Conservation (phyloP, 2,888 invertebrate genomes). For the Drosophila neotestacea region DNA sequence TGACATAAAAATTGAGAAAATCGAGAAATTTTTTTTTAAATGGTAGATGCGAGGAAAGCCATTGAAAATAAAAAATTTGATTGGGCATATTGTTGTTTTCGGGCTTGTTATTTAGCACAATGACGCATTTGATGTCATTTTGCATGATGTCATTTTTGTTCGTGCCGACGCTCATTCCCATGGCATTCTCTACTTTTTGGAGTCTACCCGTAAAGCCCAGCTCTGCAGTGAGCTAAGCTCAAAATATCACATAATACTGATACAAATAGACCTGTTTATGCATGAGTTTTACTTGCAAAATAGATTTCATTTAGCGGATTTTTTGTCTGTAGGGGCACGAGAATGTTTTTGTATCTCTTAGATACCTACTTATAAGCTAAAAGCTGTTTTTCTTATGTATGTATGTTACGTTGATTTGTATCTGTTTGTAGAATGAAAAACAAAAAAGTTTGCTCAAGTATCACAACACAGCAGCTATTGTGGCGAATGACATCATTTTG, state of each 20-base stretch:
- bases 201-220: conserved; percentile 2
- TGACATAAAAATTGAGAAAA: background rate
- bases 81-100: conserved; percentile 14
- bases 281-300: conserved; percentile 17
- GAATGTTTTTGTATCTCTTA: conserved; percentile 13
- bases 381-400: conserved; percentile 13
- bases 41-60: background rate
- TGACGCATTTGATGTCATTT: conserved; percentile 44
- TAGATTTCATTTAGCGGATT: conserved; percentile 23
- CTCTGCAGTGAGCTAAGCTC: conserved; percentile 23
- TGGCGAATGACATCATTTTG: conserved; percentile 65
- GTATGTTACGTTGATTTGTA: conserved; percentile 15
- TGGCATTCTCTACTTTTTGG: conserved; percentile 22
- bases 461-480: conserved; percentile 22
- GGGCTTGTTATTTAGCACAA: conserved; percentile 24
- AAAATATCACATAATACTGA: background rate
- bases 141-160: conserved; percentile 68
- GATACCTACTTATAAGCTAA: conserved; percentile 7
- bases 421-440: conserved; percentile 29
- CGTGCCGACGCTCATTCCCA: conserved; percentile 28
- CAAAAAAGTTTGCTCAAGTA: conserved; percentile 47
- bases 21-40: background rate
- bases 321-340: conserved; percentile 3
- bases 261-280: conserved; percentile 10
- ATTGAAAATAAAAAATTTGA: conserved; percentile 4